These are phyloP conservation scores for Rhimphoctona megacephalus DNA, from an alignment of 2,888 invertebrate genomes.

Conservation along the genomic window DNA sequence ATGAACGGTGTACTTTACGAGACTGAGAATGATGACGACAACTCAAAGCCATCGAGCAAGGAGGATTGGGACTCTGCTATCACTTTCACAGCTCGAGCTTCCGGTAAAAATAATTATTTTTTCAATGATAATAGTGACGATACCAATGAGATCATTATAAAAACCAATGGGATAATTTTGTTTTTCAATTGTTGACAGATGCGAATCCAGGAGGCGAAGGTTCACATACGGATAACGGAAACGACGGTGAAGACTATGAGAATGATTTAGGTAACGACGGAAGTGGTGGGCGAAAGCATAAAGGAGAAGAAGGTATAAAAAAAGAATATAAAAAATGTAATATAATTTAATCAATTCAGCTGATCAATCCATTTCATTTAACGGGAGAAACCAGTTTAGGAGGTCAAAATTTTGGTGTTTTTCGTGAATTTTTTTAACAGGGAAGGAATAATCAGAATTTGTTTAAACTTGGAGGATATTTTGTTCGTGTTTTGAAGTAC, in stretches of 20 bases:
- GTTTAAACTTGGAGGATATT: no score
- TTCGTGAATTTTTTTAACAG: no score
- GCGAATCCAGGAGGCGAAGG: constrained; percentile 70
- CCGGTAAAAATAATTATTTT: constrained; percentile 88
- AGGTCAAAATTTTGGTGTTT: no score
- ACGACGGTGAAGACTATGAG: constrained; percentile 67
- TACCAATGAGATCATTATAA: neutral
- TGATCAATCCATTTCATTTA: neutral
- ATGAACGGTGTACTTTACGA: constrained; percentile 93
- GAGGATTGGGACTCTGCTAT: constrained; percentile 95
- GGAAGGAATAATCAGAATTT: no score
- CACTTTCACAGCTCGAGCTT: constrained; percentile 95
- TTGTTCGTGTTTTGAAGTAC: no score
- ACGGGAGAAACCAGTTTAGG: no score
- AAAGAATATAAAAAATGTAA: neutral
- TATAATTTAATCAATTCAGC: neutral
- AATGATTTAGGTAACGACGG: constrained; percentile 66
- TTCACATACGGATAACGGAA: constrained; percentile 69
- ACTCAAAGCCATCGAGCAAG: constrained; percentile 86
- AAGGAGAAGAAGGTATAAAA: constrained; percentile 70
- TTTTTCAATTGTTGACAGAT: constrained; percentile 41
- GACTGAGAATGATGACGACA: constrained; percentile 86
- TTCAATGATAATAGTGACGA: neutral
- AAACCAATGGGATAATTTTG: constrained; percentile 26
- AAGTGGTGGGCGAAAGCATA: constrained; percentile 60